Evolutionary conservation across 2,888 invertebrate species (phyloP).

Genomic region (Tillus elongatus): DNA sequence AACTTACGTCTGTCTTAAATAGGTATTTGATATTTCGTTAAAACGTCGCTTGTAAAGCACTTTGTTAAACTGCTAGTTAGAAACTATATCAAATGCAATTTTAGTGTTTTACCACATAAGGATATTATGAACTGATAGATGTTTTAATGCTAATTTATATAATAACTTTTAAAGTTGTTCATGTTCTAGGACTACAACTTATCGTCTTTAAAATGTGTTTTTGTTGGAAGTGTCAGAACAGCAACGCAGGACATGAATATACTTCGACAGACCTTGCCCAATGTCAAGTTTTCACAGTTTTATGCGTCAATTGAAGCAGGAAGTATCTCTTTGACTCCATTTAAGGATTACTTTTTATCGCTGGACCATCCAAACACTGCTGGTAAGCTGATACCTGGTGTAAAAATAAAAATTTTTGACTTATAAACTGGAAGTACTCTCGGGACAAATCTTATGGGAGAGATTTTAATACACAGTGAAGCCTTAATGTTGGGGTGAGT

Average conservation of each 20-base stretch:
- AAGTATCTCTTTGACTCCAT: constrained; percentile 23
- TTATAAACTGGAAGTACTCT: constrained; percentile 23
- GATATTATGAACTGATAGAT: too few relatives aligned
- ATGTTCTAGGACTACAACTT: constrained; percentile 35
- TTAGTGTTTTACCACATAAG: too few relatives aligned
- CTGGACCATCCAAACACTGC: constrained; percentile 25
- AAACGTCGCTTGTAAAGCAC: neutral
- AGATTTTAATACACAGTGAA: constrained; percentile 29
- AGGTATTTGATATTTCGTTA: constrained; percentile 19
- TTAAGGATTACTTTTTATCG: constrained; percentile 19
- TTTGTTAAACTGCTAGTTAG: neutral
- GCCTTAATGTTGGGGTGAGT: constrained; percentile 32
- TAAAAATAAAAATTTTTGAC: constrained; percentile 29
- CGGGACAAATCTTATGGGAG: constrained; percentile 27
- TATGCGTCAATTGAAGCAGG: constrained; percentile 32
- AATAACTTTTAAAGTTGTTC: too few relatives aligned
- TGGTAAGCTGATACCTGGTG: constrained; percentile 26
- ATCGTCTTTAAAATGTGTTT: constrained; percentile 27
- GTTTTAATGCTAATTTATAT: too few relatives aligned
- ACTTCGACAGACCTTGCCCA: constrained; percentile 23
- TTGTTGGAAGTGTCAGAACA: constrained; percentile 28
- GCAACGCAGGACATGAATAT: constrained; percentile 23
- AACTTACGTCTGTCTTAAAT: too few relatives aligned
- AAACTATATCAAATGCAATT: too few relatives aligned
- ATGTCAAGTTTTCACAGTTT: constrained; percentile 27